Evolutionary conservation across 1,140 invertebrate genomes (phyloP).

Genomic region (Bilobella aurantiaca): DNA sequence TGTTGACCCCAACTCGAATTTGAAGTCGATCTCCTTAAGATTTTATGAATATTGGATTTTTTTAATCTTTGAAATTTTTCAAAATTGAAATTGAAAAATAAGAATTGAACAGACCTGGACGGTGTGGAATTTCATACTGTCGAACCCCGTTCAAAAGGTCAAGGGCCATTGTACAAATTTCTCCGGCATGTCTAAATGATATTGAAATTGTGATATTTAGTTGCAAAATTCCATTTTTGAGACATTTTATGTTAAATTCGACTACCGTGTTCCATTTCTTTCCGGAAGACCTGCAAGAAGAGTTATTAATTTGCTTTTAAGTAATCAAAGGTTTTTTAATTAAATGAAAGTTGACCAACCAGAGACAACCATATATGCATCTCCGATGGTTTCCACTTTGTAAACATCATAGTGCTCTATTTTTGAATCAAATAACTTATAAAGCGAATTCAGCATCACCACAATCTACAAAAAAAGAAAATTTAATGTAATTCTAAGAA

Average conservation of each 20-base stretch:
- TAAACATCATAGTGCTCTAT: constrained; percentile 44
- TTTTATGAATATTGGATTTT: too few relatives aligned
- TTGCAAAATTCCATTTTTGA: too few relatives aligned
- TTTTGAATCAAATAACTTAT: constrained; percentile 42
- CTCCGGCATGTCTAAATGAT: constrained; percentile 43
- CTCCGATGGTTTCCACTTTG: constrained; percentile 38
- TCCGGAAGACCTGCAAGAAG: constrained; percentile 30
- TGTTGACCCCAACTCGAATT: constrained; percentile 52
- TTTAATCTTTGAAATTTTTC: too few relatives aligned
- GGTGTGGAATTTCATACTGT: constrained; percentile 48
- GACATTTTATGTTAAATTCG: background rate
- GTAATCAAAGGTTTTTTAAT: too few relatives aligned
- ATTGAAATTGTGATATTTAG: background rate
- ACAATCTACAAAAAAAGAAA: constrained; percentile 37
- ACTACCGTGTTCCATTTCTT: constrained; percentile 31
- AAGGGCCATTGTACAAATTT: constrained; percentile 51
- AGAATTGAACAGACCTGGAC: constrained; percentile 38
- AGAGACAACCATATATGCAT: constrained; percentile 28
- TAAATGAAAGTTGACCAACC: too few relatives aligned
- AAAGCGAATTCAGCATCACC: constrained; percentile 41
- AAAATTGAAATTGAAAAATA: too few relatives aligned
- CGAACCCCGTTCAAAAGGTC: constrained; percentile 46
- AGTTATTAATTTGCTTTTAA: too few relatives aligned
- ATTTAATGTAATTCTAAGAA: constrained; percentile 6
- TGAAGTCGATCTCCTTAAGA: constrained; percentile 44